Percentiles rank a stretch among this genome's conserved stretches.
These are phyloP conservation scores for Sturnira hondurensis DNA, from an alignment of 2,113 vertebrate species.

Conservation along the genomic window DNA sequence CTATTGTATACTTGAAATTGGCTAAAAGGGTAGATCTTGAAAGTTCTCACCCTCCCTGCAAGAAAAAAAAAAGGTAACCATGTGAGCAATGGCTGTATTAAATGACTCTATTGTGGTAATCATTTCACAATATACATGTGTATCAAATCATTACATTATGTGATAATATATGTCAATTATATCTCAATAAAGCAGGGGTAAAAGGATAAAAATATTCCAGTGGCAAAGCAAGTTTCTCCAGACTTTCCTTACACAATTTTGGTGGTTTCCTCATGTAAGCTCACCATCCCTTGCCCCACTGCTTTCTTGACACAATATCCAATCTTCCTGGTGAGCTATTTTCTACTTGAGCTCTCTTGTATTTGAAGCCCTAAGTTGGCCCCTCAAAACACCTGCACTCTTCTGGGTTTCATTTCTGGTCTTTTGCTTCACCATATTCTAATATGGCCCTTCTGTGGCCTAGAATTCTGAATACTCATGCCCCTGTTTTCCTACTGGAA, in stretches of 20 bases:
- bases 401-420: neutral
- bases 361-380: neutral
- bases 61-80: neutral
- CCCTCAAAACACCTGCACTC: neutral
- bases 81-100: neutral
- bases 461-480: neutral
- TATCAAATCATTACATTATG: neutral
- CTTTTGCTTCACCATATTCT: neutral
- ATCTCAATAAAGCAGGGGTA: neutral
- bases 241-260: neutral
- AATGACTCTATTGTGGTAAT: neutral
- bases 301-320: neutral
- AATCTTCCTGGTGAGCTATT: neutral
- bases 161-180: neutral
- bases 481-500: neutral
- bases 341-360: neutral
- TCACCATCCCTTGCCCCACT: neutral
- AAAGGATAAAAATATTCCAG: neutral
- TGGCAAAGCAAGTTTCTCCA: neutral
- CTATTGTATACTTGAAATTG: neutral
- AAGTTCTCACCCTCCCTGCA: neutral
- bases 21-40: neutral
- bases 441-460: neutral
- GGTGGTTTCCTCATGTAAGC: neutral
- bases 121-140: neutral